Evolutionary conservation across 2,888 invertebrate species (phyloP).

Genomic region (Biston betularia): DNA sequence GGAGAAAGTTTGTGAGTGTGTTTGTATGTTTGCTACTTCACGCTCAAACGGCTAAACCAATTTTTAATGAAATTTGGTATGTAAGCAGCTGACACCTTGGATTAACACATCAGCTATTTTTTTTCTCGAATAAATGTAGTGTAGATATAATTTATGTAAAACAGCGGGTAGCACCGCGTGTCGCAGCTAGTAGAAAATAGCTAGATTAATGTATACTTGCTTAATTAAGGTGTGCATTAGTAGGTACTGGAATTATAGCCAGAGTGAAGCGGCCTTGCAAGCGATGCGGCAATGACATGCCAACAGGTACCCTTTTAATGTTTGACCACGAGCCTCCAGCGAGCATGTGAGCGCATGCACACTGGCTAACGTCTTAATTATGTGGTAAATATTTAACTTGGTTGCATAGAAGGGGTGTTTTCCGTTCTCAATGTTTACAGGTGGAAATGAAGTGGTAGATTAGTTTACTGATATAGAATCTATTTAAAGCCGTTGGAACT

Average conservation of each 20-base stretch:
- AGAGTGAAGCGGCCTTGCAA: constrained; percentile 44
- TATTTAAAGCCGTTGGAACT: too few species aligned
- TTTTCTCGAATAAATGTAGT: too few species aligned
- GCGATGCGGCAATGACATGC: constrained; percentile 45
- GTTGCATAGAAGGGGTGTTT: neutral
- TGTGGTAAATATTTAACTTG: neutral
- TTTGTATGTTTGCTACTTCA: too few species aligned
- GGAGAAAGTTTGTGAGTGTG: too few species aligned
- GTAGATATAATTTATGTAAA: too few species aligned
- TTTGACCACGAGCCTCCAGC: constrained; percentile 1
- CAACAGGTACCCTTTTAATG: constrained; percentile 24
- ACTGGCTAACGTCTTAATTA: neutral
- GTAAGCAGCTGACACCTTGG: too few species aligned
- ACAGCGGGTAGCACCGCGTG: too few species aligned
- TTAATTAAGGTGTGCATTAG: constrained; percentile 52
- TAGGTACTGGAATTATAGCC: constrained; percentile 54
- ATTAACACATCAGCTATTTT: too few species aligned
- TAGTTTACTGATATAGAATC: too few species aligned
- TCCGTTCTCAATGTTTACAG: neutral
- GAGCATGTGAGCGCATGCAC: constrained; percentile 1
- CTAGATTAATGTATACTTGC: constrained; percentile 40
- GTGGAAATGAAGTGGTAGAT: neutral
- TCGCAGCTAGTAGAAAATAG: too few species aligned
- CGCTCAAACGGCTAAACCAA: too few species aligned
- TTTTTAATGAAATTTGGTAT: too few species aligned